phyloP scores from a whole-genome alignment of 2,888 invertebrate species.

The Neocrepidodera transversa region DNA sequence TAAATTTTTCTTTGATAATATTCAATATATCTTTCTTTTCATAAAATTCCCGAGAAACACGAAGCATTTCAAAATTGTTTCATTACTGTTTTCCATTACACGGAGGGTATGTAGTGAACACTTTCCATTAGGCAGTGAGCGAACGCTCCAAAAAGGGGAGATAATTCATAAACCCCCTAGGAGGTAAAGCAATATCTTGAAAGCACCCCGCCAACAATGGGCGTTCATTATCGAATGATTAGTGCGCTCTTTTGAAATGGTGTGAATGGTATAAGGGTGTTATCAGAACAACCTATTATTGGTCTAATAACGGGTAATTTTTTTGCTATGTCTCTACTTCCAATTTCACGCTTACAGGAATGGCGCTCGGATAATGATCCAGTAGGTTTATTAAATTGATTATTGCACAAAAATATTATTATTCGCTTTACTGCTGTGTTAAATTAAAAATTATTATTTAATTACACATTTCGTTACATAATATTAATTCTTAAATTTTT shows the following conservation, averaged over 20 bases:
- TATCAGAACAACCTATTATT: conserved; percentile 18
- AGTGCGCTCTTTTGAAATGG: conserved; percentile 22
- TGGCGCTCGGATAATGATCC: too few relatives aligned
- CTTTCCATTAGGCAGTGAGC: conserved; percentile 7
- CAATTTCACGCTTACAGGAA: neutral
- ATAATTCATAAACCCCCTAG: conserved; percentile 27
- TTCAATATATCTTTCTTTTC: too few relatives aligned
- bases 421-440: too few relatives aligned
- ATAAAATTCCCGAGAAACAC: too few relatives aligned
- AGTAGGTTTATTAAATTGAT: too few relatives aligned
- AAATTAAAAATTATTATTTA: too few relatives aligned
- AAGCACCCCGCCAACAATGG: conserved; percentile 27
- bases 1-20: too few relatives aligned
- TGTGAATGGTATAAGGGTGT: conserved; percentile 22
- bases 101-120: conserved; percentile 12
- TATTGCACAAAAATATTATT: too few relatives aligned
- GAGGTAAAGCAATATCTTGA: conserved; percentile 33
- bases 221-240: conserved; percentile 33
- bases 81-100: conserved; percentile 13
- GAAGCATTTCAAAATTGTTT: neutral
- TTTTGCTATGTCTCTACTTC: neutral
- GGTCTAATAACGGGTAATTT: conserved; percentile 9
- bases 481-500: too few relatives aligned
- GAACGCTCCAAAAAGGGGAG: conserved; percentile 4
- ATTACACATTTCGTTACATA: too few relatives aligned